A percentile compares a stretch with the other conserved stretches of the same genome.
Evolutionary conservation across 2,888 invertebrate genomes (phyloP).

Genomic region (Tetheella fluctuosa): DNA sequence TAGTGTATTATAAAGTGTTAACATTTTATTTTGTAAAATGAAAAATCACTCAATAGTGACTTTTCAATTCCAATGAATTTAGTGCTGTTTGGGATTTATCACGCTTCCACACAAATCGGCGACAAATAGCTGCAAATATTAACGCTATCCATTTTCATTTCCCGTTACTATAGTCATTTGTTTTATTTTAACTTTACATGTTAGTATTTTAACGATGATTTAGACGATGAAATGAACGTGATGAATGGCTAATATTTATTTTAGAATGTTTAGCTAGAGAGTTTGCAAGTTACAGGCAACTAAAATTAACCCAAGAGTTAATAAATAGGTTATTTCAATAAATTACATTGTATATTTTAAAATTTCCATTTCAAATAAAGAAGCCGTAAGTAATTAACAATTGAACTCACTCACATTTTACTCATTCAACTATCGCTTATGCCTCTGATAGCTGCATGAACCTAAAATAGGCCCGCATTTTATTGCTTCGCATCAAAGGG

Average conservation of each 20-base stretch:
- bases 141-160: slow-evolving; percentile 1
- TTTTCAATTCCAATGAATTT: slow-evolving; percentile 2
- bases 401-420: not conserved
- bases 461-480: not conserved
- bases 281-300: not conserved
- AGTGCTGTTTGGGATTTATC: not conserved
- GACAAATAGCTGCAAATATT: slow-evolving; percentile 5
- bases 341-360: too few relatives aligned
- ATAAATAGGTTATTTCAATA: too few relatives aligned
- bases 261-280: not conserved
- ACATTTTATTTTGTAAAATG: not conserved
- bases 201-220: not conserved
- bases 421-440: not conserved
- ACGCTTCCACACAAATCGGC: slow-evolving; percentile 1
- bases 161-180: not conserved
- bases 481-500: slow-evolving; percentile 4
- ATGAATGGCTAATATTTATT: too few relatives aligned
- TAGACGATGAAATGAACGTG: too few relatives aligned
- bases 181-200: not conserved
- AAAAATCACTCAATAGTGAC: too few relatives aligned
- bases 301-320: too few relatives aligned
- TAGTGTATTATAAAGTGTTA: not conserved
- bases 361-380: too few relatives aligned
- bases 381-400: too few relatives aligned
- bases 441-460: not conserved